phyloP scores from a whole-genome alignment of 1,140 invertebrate genomes.

The Liolophura sinensis region DNA sequence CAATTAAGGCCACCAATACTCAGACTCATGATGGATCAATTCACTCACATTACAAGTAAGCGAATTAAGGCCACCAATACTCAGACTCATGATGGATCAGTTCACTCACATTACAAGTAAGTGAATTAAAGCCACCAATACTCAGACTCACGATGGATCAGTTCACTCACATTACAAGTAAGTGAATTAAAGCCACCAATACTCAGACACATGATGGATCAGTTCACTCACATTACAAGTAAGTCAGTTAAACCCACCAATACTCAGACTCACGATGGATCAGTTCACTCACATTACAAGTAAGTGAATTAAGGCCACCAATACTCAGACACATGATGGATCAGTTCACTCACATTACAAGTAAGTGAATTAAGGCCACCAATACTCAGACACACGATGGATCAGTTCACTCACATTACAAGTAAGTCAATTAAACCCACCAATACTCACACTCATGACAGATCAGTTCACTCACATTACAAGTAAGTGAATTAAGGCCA shows the following conservation, averaged over 20 bases:
- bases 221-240: conserved; percentile 68
- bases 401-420: conserved; percentile 65
- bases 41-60: conserved; percentile 69
- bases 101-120: conserved; percentile 69
- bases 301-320: conserved; percentile 56
- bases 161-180: conserved; percentile 69
- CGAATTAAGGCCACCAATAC: conserved; percentile 41
- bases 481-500: conserved; percentile 63
- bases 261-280: conserved; percentile 41
- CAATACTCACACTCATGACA: conserved; percentile 42
- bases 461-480: conserved; percentile 64
- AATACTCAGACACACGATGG: conserved; percentile 45
- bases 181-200: conserved; percentile 47
- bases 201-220: conserved; percentile 43
- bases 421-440: conserved; percentile 61
- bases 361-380: conserved; percentile 59
- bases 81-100: conserved; percentile 43
- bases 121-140: conserved; percentile 44
- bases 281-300: conserved; percentile 67
- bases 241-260: conserved; percentile 53
- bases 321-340: conserved; percentile 43
- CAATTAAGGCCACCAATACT: conserved; percentile 37
- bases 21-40: conserved; percentile 46
- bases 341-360: conserved; percentile 66
- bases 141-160: conserved; percentile 43